Conservation (phyloP, 2,113 vertebrate species). For the Atlantisia rogersi region DNA sequence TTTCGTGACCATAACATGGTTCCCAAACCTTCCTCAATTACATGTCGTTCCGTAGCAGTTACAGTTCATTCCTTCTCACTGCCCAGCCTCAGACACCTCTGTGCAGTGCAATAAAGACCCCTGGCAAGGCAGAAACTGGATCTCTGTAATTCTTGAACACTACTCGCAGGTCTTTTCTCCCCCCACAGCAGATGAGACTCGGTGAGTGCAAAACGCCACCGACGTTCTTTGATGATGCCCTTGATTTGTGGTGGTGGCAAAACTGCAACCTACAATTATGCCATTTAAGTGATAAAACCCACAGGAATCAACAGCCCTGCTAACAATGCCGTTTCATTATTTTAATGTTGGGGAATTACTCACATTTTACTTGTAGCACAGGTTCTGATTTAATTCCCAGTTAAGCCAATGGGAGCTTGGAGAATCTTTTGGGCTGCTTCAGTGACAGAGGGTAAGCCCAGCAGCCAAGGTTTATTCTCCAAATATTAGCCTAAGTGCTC, state of each 20-base stretch:
- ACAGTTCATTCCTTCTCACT: background rate
- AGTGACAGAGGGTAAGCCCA: background rate
- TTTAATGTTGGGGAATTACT: background rate
- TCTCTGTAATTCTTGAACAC: background rate
- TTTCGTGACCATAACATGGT: background rate
- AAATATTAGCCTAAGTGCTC: background rate
- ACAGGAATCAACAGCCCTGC: background rate
- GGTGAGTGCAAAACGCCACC: background rate
- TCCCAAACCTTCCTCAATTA: background rate
- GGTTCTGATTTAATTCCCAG: background rate
- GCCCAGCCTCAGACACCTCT: background rate
- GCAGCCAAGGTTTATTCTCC: slow-evolving; percentile 14
- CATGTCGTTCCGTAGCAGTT: background rate
- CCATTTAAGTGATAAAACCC: background rate
- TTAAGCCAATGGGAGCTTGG: background rate
- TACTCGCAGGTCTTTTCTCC: background rate
- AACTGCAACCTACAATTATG: background rate
- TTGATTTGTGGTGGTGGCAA: background rate
- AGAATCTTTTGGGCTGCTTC: background rate
- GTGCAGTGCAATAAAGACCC: background rate
- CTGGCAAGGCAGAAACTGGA: background rate
- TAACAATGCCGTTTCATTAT: background rate
- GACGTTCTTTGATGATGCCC: background rate
- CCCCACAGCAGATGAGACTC: background rate
- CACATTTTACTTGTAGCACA: background rate